These are phyloP conservation scores for Petaurus breviceps DNA, from an alignment of 2,113 vertebrate species.

Conservation along the genomic window DNA sequence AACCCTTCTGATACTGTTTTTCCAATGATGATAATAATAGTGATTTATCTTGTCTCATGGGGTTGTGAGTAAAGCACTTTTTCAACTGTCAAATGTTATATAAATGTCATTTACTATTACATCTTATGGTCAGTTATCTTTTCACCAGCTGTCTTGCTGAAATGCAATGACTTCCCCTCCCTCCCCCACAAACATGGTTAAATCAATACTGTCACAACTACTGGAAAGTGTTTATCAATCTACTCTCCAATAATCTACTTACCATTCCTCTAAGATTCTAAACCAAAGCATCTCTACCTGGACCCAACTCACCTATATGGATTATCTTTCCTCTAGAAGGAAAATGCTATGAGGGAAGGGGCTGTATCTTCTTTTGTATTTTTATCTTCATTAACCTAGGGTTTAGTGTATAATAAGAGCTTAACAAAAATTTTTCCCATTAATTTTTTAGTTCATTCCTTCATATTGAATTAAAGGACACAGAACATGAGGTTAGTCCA, in stretches of 20 bases:
- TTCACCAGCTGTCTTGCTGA: background rate
- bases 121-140: background rate
- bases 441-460: no score
- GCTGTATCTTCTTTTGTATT: background rate
- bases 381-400: background rate
- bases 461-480: background rate
- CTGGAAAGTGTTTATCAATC: background rate
- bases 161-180: background rate
- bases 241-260: background rate
- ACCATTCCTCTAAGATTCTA: background rate
- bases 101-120: background rate
- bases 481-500: background rate
- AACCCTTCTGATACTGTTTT: background rate
- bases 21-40: background rate
- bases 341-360: background rate
- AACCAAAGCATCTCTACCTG: background rate
- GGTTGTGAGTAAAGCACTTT: background rate
- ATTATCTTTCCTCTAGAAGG: background rate
- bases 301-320: background rate
- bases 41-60: background rate
- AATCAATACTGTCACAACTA: background rate
- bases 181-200: background rate
- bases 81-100: background rate
- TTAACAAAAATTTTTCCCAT: no score
- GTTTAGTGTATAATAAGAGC: background rate